Percentiles rank a stretch among this genome's conserved stretches.
Evolutionary conservation across 2,113 vertebrate species (phyloP).

Genomic region (human): GRCh38 chr7:103370501-103371000

Average conservation of each 20-base stretch:
- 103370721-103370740: background rate
- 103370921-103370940: background rate
- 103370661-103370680: background rate
- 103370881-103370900: background rate
- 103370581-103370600: background rate
- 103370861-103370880: background rate
- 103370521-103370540: conserved; percentile 23
- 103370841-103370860: conserved; percentile 17
- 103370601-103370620: background rate
- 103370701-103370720: background rate
- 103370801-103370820: background rate
- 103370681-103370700: background rate
- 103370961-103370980: conserved; percentile 3
- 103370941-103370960: background rate
- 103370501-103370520: background rate
- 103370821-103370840: background rate
- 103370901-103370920: background rate
- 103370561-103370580: background rate
- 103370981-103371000: background rate
- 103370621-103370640: background rate
- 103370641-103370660: background rate
- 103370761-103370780: background rate
- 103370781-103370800: background rate
- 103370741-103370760: background rate
- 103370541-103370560: conserved; percentile 12